A percentile compares a stretch with the other conserved stretches of the same genome.
Evolutionary conservation across 2,797 vertebrate species (phyloP).

Genomic region (Catostomus latipinnis): DNA sequence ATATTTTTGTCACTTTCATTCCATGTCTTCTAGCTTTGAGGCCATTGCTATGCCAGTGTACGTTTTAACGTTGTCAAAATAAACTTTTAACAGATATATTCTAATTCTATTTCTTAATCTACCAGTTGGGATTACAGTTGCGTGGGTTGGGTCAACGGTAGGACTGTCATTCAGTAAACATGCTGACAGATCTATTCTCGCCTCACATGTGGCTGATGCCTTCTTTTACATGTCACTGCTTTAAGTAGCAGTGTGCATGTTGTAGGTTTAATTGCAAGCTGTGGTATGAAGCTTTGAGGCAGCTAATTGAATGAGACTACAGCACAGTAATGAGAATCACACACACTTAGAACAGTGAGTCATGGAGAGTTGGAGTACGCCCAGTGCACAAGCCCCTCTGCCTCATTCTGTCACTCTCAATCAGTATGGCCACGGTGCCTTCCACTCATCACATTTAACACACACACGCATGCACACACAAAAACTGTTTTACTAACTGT

Average conservation of each 20-base stretch:
- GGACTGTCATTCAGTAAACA: constrained; percentile 2
- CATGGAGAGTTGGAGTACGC: not conserved
- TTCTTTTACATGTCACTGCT: not conserved
- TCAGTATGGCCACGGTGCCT: constrained; percentile 37
- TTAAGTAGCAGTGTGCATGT: constrained; percentile 11
- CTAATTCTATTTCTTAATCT: too few species aligned
- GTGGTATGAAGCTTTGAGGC: constrained; percentile 6
- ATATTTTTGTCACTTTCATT: not conserved
- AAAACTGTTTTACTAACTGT: constrained; percentile 14
- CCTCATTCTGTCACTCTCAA: constrained; percentile 59
- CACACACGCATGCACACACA: constrained; percentile 3
- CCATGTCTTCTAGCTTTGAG: not conserved
- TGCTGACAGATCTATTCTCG: not conserved
- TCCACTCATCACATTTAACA: constrained; percentile 38
- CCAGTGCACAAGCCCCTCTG: constrained; percentile 31
- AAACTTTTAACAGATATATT: too few species aligned
- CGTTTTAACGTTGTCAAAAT: not conserved
- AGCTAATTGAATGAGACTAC: constrained; percentile 45
- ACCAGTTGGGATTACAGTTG: not conserved
- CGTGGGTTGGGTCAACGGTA: not conserved
- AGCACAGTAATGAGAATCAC: not conserved
- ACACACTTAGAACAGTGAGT: constrained; percentile 9
- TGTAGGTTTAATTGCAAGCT: constrained; percentile 18
- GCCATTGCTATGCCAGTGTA: not conserved
- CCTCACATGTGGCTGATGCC: not conserved